Percentiles rank a stretch among this genome's conserved stretches.
Evolutionary conservation across 2,113 vertebrate genomes (phyloP).

Genomic region (Oreochromis aureus): DNA sequence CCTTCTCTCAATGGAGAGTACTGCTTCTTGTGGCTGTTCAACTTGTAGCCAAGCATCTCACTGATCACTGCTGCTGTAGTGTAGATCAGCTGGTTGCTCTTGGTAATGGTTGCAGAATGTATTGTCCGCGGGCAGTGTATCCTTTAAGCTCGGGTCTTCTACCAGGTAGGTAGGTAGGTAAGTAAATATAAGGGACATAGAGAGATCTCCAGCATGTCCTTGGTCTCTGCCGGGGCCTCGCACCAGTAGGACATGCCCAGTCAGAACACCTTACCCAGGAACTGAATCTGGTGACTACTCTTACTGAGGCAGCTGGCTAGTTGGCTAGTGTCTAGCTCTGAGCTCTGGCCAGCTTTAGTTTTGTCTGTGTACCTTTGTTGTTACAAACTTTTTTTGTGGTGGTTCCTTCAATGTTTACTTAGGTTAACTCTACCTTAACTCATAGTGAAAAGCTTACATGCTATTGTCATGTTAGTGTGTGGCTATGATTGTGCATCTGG

Average conservation of each 20-base stretch:
- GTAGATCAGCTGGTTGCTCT: neutral
- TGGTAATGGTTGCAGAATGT: neutral
- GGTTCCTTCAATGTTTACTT: neutral
- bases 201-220: neutral
- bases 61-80: neutral
- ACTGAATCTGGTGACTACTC: neutral
- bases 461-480: neutral
- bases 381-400: neutral
- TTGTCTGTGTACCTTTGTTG: neutral
- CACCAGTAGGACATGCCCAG: neutral
- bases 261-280: neutral
- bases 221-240: neutral
- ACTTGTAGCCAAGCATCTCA: neutral
- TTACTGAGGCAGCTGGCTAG: neutral
- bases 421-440: neutral
- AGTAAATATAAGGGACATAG: neutral
- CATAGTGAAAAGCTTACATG: neutral
- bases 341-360: neutral
- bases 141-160: neutral
- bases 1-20: neutral
- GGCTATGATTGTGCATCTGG: neutral
- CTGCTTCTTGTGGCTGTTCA: neutral
- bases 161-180: neutral
- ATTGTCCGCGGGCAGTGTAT: neutral
- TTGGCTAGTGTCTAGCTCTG: neutral